Evolutionary conservation across 2,113 vertebrate genomes (phyloP), one percentile per base, ranked within the genome.

Genomic region (Mirounga angustirostris): DNA sequence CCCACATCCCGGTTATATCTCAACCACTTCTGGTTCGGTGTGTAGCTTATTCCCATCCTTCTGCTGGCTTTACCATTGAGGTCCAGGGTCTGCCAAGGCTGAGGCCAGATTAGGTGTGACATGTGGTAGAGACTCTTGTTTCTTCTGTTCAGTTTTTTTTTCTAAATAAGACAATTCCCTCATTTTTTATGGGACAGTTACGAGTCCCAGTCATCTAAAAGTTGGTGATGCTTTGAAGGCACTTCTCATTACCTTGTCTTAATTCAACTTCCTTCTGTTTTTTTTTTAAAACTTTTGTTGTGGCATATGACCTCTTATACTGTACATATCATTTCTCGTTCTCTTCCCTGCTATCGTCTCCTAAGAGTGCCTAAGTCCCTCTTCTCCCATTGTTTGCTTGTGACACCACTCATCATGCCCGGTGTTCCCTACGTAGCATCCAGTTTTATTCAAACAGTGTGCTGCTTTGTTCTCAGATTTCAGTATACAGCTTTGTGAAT

Each of bases 401-500:
- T 84, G 36, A 79, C 56, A 36, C 59, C 76, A 94, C 24, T 56
- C 33, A 67, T 43, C 61, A 21, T 80, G 69, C 21, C 43, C 43
- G 16, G 9, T 28, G 21, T 21, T 73, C 52, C 24, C 43, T 58
- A 76, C 2, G 3, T 4, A 89, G 56, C 43, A 50, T 85, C 82
- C 28, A 46, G 33, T 89, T 97, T 96, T 96, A 92, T 58, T 33
- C 43, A 73, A 63, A 54, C 10, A 61, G n/a, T 40, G 80, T 65
- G 10, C n/a, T 96, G 73, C 7, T 33, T 33, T 40, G 2, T 33
- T 71, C 74, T 76, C 58, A 56, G 40, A 59, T 94, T 88, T 92
- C 43, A 78, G 7, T 73, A 40, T 50, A 46, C 87, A 82, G 59
- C 24, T 83, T 83, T 65, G 18, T 97, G 84, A 91, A 56, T 90